Evolutionary conservation across 2,113 vertebrate species (phyloP).

Genomic region (Caloenas nicobarica): DNA sequence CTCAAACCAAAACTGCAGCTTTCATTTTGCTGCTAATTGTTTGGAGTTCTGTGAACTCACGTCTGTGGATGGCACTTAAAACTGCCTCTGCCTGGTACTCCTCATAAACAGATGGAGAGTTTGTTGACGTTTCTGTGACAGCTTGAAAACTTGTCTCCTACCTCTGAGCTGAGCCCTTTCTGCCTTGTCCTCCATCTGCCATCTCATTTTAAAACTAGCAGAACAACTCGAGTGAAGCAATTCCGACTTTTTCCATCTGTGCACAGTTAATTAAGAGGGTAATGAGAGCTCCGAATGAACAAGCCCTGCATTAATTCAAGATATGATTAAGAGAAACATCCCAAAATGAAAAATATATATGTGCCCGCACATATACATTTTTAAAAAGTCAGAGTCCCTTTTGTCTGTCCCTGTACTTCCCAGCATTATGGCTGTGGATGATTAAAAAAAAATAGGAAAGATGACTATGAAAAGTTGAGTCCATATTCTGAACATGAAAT

Average conservation of each 20-base stretch:
- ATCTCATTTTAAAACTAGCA: conserved; percentile 83
- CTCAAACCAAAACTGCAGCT: background rate
- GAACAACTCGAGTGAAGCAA: conserved; percentile 84
- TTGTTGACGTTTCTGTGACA: conserved; percentile 83
- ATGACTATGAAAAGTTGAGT: background rate
- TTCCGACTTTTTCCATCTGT: conserved; percentile 86
- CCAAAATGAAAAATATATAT: conserved; percentile 57
- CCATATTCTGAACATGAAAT: background rate
- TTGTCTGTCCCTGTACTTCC: background rate
- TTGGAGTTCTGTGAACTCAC: conserved; percentile 62
- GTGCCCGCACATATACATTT: background rate
- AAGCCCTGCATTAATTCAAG: conserved; percentile 83
- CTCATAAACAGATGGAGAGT: conserved; percentile 80
- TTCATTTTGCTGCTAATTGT: conserved; percentile 44
- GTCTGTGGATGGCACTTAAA: conserved; percentile 46
- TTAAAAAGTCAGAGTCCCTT: background rate
- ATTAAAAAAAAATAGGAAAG: background rate
- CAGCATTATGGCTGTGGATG: background rate
- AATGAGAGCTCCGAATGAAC: conserved; percentile 83
- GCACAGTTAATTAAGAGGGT: conserved; percentile 87
- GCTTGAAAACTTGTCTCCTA: conserved; percentile 84
- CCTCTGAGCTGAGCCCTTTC: conserved; percentile 78
- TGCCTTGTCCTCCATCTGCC: conserved; percentile 82
- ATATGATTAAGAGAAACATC: conserved; percentile 82
- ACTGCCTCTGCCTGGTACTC: conserved; percentile 61